Conservation (phyloP, 2,113 vertebrate genomes). For the rabbit (Oryctolagus cuniculus) region mOryCun1.1 NC_091439.1:30310501-30311000, state of each 20-base stretch:
- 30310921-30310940: neutral
- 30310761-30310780: neutral
- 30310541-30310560: too few species aligned
- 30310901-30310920: neutral
- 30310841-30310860: neutral
- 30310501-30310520: too few species aligned
- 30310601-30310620: too few species aligned
- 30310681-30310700: neutral
- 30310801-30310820: neutral
- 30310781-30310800: neutral
- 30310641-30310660: too few species aligned
- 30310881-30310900: neutral
- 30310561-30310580: too few species aligned
- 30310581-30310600: too few species aligned
- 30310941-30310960: too few species aligned
- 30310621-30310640: too few species aligned
- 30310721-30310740: neutral
- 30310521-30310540: too few species aligned
- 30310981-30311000: neutral
- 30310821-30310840: accelerated
- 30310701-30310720: neutral
- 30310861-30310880: neutral
- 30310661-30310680: neutral
- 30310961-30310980: neutral
- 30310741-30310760: neutral